Evolutionary conservation across 1,140 invertebrate genomes (phyloP).

Genomic region (Eubasilissa regina): DNA sequence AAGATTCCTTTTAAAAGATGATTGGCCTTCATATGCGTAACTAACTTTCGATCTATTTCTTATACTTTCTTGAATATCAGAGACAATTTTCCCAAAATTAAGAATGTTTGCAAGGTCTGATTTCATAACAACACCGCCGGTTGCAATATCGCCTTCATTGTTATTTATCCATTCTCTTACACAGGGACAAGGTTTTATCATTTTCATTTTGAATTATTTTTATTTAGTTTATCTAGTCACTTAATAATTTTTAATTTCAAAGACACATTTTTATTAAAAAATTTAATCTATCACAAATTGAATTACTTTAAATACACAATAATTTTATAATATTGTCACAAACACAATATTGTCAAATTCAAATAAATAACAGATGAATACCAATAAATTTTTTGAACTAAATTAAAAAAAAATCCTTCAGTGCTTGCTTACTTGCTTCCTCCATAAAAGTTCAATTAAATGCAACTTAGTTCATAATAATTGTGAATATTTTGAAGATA

Average conservation of each 20-base stretch:
- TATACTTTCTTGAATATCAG: constrained; percentile 7
- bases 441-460: not conserved
- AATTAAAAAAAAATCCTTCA: not conserved
- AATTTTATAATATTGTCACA: not conserved
- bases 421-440: not conserved
- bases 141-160: constrained; percentile 22
- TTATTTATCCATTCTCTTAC: constrained; percentile 26
- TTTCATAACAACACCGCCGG: constrained; percentile 3
- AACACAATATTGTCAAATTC: not conserved
- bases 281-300: not conserved
- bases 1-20: not conserved
- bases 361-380: not conserved
- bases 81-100: constrained; percentile 10
- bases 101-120: constrained; percentile 31
- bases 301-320: not conserved
- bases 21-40: not conserved
- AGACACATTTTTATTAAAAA: not conserved
- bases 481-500: no score
- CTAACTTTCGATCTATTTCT: not conserved
- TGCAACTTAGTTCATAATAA: not conserved
- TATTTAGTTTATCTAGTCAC: not conserved
- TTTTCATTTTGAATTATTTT: constrained; percentile 16
- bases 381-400: no score
- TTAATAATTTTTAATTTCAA: not conserved
- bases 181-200: constrained; percentile 9